phyloP scores from a whole-genome alignment of 2,888 invertebrate species.

The Pseudococcus longispinus region DNA sequence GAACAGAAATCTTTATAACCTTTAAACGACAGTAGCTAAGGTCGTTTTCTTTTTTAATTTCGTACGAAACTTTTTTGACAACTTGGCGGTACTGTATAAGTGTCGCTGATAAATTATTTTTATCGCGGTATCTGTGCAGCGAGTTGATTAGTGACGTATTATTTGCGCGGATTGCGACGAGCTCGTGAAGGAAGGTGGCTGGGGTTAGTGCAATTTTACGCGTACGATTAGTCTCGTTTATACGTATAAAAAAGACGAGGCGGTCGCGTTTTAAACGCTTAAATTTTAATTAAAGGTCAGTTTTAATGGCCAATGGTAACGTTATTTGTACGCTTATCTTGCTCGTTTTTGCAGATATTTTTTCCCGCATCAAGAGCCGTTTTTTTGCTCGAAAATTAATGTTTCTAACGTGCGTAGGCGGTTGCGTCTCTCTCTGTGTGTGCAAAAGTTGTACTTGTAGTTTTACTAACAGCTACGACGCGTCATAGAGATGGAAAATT shows the following conservation, averaged over 20 bases:
- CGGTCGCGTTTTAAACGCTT: background rate
- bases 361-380: background rate
- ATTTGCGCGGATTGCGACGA: background rate
- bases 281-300: conserved; percentile 42
- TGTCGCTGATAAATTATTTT: conserved; percentile 1
- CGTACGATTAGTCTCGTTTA: background rate
- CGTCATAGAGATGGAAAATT: background rate
- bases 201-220: background rate
- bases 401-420: background rate
- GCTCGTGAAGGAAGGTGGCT: background rate
- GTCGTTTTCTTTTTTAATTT: conserved; percentile 34
- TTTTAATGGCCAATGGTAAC: background rate
- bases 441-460: no score
- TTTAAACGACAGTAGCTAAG: conserved; percentile 28
- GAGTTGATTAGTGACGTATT: background rate
- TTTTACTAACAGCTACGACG: background rate
- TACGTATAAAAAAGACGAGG: background rate
- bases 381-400: background rate
- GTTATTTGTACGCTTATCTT: conserved; percentile 1
- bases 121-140: background rate
- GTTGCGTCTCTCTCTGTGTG: background rate
- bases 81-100: conserved; percentile 11
- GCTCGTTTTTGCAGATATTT: background rate
- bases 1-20: conserved; percentile 28
- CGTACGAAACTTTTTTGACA: conserved; percentile 30